Evolutionary conservation across 2,888 invertebrate species (phyloP).

Genomic region (Polydrusus cervinus): DNA sequence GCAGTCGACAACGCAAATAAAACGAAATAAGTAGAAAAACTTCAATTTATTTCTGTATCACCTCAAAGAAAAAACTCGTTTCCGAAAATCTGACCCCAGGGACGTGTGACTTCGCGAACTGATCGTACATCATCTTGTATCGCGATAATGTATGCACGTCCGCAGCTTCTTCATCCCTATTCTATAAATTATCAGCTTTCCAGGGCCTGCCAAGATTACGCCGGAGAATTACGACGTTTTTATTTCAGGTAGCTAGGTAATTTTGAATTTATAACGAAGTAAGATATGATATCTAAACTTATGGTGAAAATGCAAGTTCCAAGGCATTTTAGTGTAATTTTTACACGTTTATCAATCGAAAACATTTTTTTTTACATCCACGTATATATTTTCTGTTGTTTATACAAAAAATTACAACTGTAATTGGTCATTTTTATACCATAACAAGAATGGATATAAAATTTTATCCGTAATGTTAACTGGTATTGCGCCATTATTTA

Average conservation of each 20-base stretch:
- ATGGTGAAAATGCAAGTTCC: too few species aligned
- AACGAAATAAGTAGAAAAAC: slow-evolving; percentile 52
- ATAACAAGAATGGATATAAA: too few species aligned
- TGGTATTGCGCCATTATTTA: too few species aligned
- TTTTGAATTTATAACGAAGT: slow-evolving; percentile 1
- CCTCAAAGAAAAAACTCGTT: slow-evolving; percentile 63
- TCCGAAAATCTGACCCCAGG: slow-evolving; percentile 65
- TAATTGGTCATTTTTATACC: too few species aligned
- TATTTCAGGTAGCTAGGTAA: slow-evolving; percentile 34
- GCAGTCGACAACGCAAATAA: slow-evolving; percentile 43
- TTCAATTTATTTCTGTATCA: slow-evolving; percentile 61
- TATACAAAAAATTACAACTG: too few species aligned
- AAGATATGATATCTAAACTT: too few species aligned
- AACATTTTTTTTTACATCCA: too few species aligned
- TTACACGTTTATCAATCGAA: too few species aligned
- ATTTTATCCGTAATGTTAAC: too few species aligned
- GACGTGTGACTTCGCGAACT: slow-evolving; percentile 60
- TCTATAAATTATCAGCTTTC: slow-evolving; percentile 48
- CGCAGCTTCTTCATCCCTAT: slow-evolving; percentile 50
- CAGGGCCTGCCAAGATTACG: slow-evolving; percentile 33
- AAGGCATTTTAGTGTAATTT: too few species aligned
- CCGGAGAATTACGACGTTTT: slow-evolving; percentile 38
- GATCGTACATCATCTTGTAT: slow-evolving; percentile 63
- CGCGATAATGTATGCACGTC: slow-evolving; percentile 64
- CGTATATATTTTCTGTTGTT: too few species aligned